Conservation (phyloP, 2,797 vertebrate species). For the Margarornis squamiger region DNA sequence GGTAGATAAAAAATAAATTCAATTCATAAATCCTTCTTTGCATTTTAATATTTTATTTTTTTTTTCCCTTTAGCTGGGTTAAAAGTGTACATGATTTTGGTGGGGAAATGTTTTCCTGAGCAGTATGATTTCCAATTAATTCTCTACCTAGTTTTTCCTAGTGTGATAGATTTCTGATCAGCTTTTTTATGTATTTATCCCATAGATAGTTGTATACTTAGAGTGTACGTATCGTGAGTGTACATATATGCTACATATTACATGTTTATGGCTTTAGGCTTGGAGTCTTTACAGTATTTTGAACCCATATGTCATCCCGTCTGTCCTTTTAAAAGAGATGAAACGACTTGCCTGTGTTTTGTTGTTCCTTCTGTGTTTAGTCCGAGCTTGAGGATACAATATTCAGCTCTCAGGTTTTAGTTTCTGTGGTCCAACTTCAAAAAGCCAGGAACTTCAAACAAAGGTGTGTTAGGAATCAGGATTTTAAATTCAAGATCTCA, state of each 20-base stretch:
- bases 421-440: background rate
- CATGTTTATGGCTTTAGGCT: background rate
- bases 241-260: background rate
- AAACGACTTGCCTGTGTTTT: background rate
- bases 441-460: background rate
- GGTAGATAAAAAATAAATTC: slow-evolving; percentile 62
- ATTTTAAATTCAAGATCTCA: background rate
- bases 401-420: background rate
- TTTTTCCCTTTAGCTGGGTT: background rate
- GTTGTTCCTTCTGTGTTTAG: background rate
- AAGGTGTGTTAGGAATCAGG: background rate
- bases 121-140: background rate
- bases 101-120: background rate
- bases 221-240: background rate
- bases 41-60: slow-evolving; percentile 24
- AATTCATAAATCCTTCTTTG: slow-evolving; percentile 62
- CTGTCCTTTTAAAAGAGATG: slow-evolving; percentile 6
- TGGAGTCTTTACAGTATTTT: background rate
- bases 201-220: background rate
- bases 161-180: background rate
- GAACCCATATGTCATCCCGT: slow-evolving; percentile 39
- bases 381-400: background rate
- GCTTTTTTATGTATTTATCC: background rate
- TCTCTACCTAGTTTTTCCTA: background rate
- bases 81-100: background rate